These are phyloP conservation scores for Crocodylus rhombifer DNA, from an alignment of 2,797 vertebrate genomes.

Conservation along the genomic window DNA sequence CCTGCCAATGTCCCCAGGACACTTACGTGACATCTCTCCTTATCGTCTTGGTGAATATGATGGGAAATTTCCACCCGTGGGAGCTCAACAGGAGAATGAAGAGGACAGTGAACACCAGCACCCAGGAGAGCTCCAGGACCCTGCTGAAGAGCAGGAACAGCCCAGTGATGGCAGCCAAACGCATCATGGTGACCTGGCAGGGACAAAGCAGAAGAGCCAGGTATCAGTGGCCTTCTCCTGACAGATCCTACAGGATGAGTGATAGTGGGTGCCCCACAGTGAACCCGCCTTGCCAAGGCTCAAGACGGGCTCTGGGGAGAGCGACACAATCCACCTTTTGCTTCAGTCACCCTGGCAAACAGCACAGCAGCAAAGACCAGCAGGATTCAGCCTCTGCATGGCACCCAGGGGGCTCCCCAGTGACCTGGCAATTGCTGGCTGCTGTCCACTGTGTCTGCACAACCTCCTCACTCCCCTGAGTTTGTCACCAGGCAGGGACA, in stretches of 20 bases:
- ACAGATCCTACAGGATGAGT: fast-evolving
- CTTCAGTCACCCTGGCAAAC: neutral
- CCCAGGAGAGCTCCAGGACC: conserved; percentile 89
- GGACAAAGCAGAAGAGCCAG: neutral
- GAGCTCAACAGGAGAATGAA: conserved; percentile 92
- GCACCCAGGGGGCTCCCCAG: neutral
- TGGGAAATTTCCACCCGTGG: conserved; percentile 91
- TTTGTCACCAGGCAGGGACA: neutral
- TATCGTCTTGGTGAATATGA: conserved; percentile 90
- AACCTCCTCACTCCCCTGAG: too few relatives aligned
- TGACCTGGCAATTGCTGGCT: neutral
- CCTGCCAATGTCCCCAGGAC: neutral
- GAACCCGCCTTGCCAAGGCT: neutral
- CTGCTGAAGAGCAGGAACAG: conserved; percentile 89
- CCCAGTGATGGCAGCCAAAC: conserved; percentile 85
- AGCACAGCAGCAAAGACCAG: neutral
- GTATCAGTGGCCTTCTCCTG: neutral
- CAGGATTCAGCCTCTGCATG: neutral
- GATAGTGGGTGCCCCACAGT: neutral
- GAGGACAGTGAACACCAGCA: conserved; percentile 87
- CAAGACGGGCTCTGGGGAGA: neutral
- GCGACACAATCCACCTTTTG: neutral
- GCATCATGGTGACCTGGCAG: conserved; percentile 85
- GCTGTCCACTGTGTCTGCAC: too few relatives aligned
- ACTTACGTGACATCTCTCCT: conserved; percentile 93